These are phyloP conservation scores for Megaceryle alcyon DNA, from an alignment of 2,797 vertebrate species.

Conservation along the genomic window DNA sequence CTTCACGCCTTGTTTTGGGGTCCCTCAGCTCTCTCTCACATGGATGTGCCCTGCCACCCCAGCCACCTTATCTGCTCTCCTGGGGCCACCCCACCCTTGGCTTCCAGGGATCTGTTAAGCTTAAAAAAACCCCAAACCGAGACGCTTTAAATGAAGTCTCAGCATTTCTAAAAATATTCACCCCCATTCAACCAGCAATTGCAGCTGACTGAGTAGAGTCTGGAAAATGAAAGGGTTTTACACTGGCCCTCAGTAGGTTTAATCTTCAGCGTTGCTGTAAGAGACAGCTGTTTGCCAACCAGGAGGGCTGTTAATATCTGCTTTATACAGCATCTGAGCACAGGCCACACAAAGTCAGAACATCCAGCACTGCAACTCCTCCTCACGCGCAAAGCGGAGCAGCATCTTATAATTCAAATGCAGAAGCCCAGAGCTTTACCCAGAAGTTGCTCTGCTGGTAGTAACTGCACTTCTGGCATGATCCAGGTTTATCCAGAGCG, in stretches of 20 bases:
- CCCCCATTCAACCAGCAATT: not conserved
- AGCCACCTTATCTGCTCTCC: not conserved
- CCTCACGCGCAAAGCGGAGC: not conserved
- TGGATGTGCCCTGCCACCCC: not conserved
- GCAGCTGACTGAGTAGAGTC: not conserved
- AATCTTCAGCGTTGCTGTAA: not conserved
- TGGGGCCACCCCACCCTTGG: not conserved
- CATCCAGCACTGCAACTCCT: not conserved
- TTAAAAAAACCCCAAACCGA: too few relatives aligned
- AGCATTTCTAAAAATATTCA: not conserved
- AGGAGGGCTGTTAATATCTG: accelerated
- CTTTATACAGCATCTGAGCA: not conserved
- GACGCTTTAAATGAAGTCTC: not conserved
- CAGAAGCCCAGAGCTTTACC: not conserved
- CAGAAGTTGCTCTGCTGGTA: not conserved
- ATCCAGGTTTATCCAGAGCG: not conserved
- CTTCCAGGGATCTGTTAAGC: not conserved
- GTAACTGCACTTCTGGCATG: not conserved
- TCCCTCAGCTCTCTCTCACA: accelerated
- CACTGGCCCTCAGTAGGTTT: accelerated
- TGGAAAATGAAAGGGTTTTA: not conserved
- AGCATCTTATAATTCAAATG: not conserved
- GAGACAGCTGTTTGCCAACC: not conserved
- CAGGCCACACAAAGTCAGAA: too few relatives aligned
- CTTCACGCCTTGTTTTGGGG: not conserved